phyloP scores from a whole-genome alignment of 2,888 invertebrate species.

The Pterobdella sp. region DNA sequence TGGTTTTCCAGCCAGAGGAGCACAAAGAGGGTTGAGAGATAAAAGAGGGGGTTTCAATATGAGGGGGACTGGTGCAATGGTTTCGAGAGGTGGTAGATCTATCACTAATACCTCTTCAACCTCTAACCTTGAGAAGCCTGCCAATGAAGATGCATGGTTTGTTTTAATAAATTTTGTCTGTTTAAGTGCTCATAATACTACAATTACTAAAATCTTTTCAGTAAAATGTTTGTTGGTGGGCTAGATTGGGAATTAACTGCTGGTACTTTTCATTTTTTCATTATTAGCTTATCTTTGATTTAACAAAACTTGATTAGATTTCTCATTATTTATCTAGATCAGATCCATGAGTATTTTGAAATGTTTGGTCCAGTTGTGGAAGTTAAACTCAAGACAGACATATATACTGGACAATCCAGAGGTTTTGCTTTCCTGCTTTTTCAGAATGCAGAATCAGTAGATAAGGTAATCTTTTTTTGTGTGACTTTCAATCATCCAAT shows the following conservation, averaged over 20 bases:
- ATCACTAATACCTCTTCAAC: constrained; percentile 6
- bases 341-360: constrained; percentile 25
- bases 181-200: too few relatives aligned
- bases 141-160: constrained; percentile 14
- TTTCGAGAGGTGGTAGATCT: background rate
- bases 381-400: constrained; percentile 22
- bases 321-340: constrained; percentile 14
- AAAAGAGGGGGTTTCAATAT: background rate
- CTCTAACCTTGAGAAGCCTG: constrained; percentile 8
- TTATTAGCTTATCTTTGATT: background rate
- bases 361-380: constrained; percentile 20
- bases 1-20: background rate
- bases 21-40: background rate
- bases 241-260: constrained; percentile 17
- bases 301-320: too few relatives aligned
- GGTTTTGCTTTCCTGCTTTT: constrained; percentile 21
- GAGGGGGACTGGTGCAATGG: constrained; percentile 11
- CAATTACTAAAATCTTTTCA: too few relatives aligned
- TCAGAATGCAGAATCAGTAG: constrained; percentile 13
- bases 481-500: too few relatives aligned
- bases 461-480: too few relatives aligned
- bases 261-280: background rate
- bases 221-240: constrained; percentile 19
- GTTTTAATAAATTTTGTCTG: too few relatives aligned
- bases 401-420: constrained; percentile 16